These are phyloP conservation scores for Creontiades dilutus DNA, from an alignment of 2,888 invertebrate species.

Conservation along the genomic window DNA sequence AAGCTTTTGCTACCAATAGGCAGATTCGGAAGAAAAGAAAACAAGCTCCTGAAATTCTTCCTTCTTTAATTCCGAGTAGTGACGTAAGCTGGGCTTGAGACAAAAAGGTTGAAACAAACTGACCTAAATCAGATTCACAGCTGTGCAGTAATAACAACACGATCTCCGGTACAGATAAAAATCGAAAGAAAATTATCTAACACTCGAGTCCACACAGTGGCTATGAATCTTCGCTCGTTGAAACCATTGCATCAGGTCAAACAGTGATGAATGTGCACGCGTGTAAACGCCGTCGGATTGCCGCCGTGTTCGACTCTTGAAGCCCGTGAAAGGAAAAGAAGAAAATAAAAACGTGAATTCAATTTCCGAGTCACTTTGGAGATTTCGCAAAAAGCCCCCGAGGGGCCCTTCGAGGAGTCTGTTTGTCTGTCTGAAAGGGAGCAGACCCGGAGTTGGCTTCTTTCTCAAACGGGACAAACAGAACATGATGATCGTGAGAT, in stretches of 20 bases:
- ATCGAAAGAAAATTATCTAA: conserved; percentile 2
- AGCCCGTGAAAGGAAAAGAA: background rate
- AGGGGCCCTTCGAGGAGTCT: background rate
- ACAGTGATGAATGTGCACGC: conserved; percentile 1
- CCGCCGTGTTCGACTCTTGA: background rate
- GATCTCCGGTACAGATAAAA: background rate
- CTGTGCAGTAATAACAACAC: no score
- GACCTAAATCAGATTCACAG: no score
- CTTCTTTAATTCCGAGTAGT: no score
- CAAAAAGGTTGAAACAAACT: no score
- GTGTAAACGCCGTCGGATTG: background rate
- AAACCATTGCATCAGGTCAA: background rate
- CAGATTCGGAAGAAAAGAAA: background rate
- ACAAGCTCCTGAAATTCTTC: no score
- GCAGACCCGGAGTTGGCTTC: background rate
- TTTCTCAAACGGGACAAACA: background rate
- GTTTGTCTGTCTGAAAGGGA: conserved; percentile 5
- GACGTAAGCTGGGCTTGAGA: no score
- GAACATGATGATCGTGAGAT: conserved; percentile 49
- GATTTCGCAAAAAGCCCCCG: conserved; percentile 6
- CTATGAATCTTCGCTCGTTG: background rate
- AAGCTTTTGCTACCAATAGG: no score
- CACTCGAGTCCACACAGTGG: background rate
- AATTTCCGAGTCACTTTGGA: conserved; percentile 32
- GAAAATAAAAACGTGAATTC: conserved; percentile 13